These are phyloP conservation scores for Halisarca cf. caerulea DNA, from an alignment of 37 sponge, comb jelly and placozoan genomes.

Conservation along the genomic window DNA sequence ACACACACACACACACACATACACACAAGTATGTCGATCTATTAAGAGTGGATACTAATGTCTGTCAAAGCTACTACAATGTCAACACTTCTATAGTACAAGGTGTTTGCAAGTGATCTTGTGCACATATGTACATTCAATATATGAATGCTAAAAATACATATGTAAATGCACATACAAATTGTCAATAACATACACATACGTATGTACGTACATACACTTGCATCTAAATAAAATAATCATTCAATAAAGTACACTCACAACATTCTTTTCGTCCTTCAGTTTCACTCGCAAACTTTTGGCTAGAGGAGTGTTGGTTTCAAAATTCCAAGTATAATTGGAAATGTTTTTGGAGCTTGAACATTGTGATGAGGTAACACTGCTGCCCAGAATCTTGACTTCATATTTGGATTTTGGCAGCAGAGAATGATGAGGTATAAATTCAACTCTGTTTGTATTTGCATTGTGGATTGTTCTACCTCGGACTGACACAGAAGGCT, in stretches of 20 bases:
- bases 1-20: no score
- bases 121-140: no score
- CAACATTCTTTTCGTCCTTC: neutral
- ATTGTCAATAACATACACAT: no score
- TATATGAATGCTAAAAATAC: no score
- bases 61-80: no score
- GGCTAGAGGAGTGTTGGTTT: neutral
- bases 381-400: neutral
- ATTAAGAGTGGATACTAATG: no score
- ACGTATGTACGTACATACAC: no score
- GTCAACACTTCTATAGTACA: no score
- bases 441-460: constrained; percentile 11
- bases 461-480: constrained; percentile 14
- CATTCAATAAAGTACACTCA: neutral
- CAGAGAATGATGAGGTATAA: constrained; percentile 2
- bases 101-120: no score
- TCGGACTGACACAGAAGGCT: neutral
- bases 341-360: neutral
- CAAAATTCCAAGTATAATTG: neutral
- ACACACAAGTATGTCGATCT: no score
- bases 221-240: no score
- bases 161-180: no score
- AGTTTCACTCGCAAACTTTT: constrained; percentile 1
- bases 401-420: neutral
- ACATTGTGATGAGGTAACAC: neutral